These are phyloP conservation scores for Crossaster papposus DNA, from an alignment of 53 echinoderm and acorn worm species.

Conservation along the genomic window DNA sequence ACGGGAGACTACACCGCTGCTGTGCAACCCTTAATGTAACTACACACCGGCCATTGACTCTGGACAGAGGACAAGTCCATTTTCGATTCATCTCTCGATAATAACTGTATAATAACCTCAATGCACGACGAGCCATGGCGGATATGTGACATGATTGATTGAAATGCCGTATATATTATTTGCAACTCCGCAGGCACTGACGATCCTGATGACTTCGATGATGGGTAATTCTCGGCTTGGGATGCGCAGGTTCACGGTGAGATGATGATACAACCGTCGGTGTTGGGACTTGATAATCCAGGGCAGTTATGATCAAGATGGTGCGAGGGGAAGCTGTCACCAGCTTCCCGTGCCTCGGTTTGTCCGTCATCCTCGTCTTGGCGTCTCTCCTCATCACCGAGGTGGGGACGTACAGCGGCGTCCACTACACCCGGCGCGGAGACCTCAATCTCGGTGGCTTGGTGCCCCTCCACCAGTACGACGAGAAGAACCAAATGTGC, in stretches of 20 bases:
- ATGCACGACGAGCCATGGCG: background rate
- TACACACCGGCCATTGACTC: background rate
- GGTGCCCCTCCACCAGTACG: conserved; percentile 82
- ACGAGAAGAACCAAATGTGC: conserved; percentile 72
- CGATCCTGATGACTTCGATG: background rate
- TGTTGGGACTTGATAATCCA: background rate
- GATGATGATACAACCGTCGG: background rate
- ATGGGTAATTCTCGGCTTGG: background rate
- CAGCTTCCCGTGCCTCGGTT: background rate
- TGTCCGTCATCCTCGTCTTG: background rate
- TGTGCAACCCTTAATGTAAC: background rate
- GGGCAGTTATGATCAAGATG: background rate
- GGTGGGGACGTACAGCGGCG: conserved; percentile 51
- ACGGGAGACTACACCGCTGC: background rate
- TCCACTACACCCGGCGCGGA: conserved; percentile 71
- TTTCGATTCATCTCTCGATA: background rate
- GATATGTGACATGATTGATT: background rate
- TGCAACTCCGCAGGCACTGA: background rate
- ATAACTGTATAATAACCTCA: background rate
- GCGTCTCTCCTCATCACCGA: background rate
- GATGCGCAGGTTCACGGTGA: background rate
- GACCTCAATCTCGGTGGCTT: conserved; percentile 87
- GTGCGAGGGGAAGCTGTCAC: background rate
- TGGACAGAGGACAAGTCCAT: background rate
- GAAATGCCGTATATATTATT: background rate